Evolutionary conservation across 2,888 invertebrate genomes (phyloP).

Genomic region (Calameuta pallipes): DNA sequence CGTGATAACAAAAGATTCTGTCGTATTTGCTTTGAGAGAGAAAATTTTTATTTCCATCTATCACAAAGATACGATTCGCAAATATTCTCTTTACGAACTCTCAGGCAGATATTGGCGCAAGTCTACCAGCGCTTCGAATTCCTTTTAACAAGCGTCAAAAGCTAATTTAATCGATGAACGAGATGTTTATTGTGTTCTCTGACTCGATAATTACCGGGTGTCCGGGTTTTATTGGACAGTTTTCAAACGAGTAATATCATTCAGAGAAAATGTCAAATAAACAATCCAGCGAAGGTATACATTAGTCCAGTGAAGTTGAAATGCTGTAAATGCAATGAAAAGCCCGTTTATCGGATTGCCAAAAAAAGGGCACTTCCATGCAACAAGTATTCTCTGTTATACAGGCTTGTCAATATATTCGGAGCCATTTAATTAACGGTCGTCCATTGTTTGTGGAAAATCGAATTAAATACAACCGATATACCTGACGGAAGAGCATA

Average conservation of each 20-base stretch:
- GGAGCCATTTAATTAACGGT: not conserved
- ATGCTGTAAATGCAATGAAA: not conserved
- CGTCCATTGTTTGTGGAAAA: not conserved
- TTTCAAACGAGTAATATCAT: not conserved
- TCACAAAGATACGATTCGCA: not conserved
- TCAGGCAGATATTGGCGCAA: not conserved
- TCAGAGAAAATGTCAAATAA: not conserved
- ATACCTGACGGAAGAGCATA: not conserved
- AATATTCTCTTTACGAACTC: not conserved
- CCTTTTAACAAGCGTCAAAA: not conserved
- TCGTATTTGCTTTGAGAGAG: not conserved
- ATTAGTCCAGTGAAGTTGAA: not conserved
- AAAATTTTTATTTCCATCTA: not conserved
- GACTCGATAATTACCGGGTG: not conserved
- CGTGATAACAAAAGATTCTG: not conserved
- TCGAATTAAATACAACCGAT: not conserved
- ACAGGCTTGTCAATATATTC: not conserved
- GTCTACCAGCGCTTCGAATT: not conserved
- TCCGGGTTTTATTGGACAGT: not conserved
- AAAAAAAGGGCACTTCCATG: not conserved
- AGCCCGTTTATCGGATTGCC: not conserved
- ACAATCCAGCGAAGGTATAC: not conserved
- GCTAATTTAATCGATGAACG: not conserved
- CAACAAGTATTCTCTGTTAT: not conserved
- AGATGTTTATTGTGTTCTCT: not conserved